Conservation (phyloP, 37 sponge, comb jelly and placozoan genomes). For the Lycopodina hypogea region DNA sequence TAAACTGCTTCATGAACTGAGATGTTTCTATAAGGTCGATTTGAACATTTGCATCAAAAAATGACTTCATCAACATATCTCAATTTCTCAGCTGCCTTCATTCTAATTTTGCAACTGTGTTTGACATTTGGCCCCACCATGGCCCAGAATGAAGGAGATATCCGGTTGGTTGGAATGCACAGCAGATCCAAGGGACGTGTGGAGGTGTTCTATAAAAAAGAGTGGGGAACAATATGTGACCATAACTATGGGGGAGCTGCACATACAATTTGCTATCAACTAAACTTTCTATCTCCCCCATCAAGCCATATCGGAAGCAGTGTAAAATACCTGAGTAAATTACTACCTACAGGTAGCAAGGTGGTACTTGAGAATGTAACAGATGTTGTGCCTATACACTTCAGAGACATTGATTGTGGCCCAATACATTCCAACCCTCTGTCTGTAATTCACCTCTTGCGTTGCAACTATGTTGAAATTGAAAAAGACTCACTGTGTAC, state of each 20-base stretch:
- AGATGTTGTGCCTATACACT: not conserved
- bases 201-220: not conserved
- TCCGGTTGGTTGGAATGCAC: not conserved
- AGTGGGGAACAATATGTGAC: slow-evolving; percentile 12
- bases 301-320: not conserved
- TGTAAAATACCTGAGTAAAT: not conserved
- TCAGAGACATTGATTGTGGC: slow-evolving; percentile 15
- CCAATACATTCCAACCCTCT: not conserved
- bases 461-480: not conserved
- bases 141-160: not conserved
- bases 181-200: not conserved
- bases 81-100: no score
- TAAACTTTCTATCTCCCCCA: not conserved
- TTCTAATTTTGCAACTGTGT: no score
- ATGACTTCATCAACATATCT: no score
- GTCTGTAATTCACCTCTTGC: not conserved
- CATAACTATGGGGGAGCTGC: slow-evolving; percentile 20
- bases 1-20: no score
- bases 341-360: not conserved
- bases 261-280: slow-evolving; percentile 1
- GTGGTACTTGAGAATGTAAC: not conserved
- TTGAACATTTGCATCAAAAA: no score
- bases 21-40: no score
- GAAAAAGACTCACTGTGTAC: not conserved
- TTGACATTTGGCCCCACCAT: no score